Evolutionary conservation across 2,113 vertebrate genomes (phyloP).

Genomic region (Fulica atra): DNA sequence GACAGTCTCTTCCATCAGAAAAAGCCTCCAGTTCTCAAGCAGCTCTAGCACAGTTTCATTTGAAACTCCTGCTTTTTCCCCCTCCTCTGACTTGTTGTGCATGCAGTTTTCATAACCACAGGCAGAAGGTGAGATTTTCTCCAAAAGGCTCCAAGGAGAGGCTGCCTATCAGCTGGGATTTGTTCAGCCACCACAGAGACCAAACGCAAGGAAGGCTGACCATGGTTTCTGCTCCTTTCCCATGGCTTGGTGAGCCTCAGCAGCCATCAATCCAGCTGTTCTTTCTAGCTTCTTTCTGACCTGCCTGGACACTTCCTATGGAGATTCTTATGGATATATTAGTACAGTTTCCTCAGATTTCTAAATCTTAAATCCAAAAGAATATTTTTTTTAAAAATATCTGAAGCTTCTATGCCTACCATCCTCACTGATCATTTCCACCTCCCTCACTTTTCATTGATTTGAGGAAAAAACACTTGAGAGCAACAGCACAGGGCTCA

Average conservation of each 20-base stretch:
- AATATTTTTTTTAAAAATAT: conserved; percentile 33
- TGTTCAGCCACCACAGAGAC: background rate
- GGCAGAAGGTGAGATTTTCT: background rate
- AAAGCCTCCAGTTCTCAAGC: background rate
- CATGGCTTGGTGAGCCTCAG: background rate
- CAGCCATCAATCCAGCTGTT: background rate
- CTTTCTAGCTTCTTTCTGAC: background rate
- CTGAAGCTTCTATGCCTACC: background rate
- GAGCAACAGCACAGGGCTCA: background rate
- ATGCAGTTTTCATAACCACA: background rate
- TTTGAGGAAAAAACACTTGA: conserved; percentile 44
- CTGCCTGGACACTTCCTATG: background rate
- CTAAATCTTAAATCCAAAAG: background rate
- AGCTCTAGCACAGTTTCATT: background rate
- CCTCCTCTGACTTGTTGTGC: background rate
- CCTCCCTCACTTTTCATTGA: background rate
- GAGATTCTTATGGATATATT: background rate
- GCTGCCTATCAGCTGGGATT: background rate
- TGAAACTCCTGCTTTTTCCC: background rate
- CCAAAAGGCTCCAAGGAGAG: background rate
- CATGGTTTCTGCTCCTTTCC: background rate
- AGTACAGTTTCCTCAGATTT: conserved; percentile 1
- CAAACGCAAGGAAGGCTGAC: background rate
- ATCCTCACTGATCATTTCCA: background rate
- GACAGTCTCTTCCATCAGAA: background rate